These are phyloP conservation scores for Pseudochirops corinnae DNA, from an alignment of 2,797 vertebrate species.

Conservation along the genomic window DNA sequence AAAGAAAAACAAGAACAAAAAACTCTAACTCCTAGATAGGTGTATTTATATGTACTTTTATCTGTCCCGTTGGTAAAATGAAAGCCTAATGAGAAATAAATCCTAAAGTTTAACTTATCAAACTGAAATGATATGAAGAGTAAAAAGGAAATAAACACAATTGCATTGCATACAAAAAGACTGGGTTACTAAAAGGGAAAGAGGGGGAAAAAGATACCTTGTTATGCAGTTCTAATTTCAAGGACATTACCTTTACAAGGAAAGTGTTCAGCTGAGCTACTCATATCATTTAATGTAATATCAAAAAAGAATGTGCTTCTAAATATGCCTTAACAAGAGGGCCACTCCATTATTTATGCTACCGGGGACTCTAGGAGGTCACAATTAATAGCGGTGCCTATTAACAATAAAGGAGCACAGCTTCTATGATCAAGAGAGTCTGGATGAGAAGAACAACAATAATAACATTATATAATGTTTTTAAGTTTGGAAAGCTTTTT, in stretches of 20 bases:
- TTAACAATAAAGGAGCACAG: slow-evolving; percentile 55
- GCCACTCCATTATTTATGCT: slow-evolving; percentile 58
- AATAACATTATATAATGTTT: neutral
- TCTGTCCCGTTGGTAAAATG: neutral
- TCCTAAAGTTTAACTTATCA: neutral
- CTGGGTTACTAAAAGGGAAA: slow-evolving; percentile 33
- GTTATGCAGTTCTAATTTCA: slow-evolving; percentile 67
- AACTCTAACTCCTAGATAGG: neutral
- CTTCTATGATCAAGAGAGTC: slow-evolving; percentile 31
- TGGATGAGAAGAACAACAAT: neutral
- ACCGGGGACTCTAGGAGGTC: slow-evolving; percentile 55
- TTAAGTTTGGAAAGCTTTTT: neutral
- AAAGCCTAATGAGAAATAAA: slow-evolving; percentile 36
- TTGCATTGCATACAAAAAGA: neutral
- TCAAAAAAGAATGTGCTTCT: slow-evolving; percentile 58
- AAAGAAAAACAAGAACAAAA: slow-evolving; percentile 8
- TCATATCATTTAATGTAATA: slow-evolving; percentile 23
- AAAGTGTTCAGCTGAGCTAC: slow-evolving; percentile 41
- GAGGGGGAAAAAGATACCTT: slow-evolving; percentile 49
- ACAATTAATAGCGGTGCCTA: slow-evolving; percentile 69
- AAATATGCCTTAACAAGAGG: slow-evolving; percentile 34
- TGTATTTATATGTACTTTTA: neutral
- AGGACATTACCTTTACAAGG: slow-evolving; percentile 58
- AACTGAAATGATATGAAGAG: slow-evolving; percentile 27
- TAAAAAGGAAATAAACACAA: slow-evolving; percentile 35